These are phyloP conservation scores for Apteryx owenii DNA, from an alignment of 2,113 vertebrate species.

Conservation along the genomic window DNA sequence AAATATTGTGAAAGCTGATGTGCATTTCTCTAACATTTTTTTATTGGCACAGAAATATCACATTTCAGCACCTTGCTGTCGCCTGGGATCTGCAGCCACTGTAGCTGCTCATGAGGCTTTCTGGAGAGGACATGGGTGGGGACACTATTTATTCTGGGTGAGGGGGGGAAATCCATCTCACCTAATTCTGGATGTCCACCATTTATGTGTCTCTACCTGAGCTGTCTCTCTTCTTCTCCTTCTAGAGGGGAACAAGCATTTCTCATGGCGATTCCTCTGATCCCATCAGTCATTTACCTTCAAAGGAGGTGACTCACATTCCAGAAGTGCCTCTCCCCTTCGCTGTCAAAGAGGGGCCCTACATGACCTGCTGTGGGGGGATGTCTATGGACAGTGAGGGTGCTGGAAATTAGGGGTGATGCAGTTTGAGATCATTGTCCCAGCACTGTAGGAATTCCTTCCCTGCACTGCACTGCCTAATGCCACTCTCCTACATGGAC, in stretches of 20 bases:
- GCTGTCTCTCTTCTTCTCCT: neutral
- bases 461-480: neutral
- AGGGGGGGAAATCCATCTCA: no score
- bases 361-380: neutral
- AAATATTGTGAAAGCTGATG: neutral
- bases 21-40: neutral
- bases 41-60: no score
- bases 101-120: neutral
- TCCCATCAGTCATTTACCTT: rapidly evolving
- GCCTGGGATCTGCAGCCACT: no score
- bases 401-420: neutral
- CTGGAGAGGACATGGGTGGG: neutral
- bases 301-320: no score
- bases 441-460: neutral
- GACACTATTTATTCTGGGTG: neutral
- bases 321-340: neutral
- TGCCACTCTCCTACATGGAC: no score
- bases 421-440: no score
- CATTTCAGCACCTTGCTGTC: neutral
- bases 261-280: neutral
- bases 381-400: neutral
- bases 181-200: no score
- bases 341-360: no score
- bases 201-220: neutral
- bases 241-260: neutral